Evolutionary conservation across 2,797 vertebrate genomes (phyloP).

Genomic region (Gouania willdenowi): DNA sequence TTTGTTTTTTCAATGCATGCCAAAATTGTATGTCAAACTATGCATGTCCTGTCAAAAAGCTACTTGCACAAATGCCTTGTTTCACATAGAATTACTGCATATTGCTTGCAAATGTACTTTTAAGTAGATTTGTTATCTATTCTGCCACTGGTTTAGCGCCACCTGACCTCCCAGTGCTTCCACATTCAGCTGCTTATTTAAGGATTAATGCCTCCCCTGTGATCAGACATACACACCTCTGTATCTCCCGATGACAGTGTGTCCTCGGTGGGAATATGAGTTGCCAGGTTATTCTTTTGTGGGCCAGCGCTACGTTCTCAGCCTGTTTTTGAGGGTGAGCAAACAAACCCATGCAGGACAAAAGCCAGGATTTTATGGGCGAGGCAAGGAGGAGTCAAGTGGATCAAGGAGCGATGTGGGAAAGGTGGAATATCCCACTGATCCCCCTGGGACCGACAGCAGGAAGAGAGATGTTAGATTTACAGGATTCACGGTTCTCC

Average conservation of each 20-base stretch:
- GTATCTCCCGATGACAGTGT: neutral
- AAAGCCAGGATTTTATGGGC: constrained; percentile 67
- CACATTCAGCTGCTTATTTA: constrained; percentile 4
- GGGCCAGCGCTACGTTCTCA: constrained; percentile 50
- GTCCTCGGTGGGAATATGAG: constrained; percentile 41
- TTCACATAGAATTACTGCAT: too few relatives aligned
- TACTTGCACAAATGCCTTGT: too few relatives aligned
- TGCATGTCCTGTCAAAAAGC: too few relatives aligned
- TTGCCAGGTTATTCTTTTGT: constrained; percentile 14
- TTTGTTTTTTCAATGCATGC: too few relatives aligned
- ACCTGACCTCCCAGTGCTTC: neutral
- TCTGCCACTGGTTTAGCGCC: neutral
- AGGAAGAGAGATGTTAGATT: constrained; percentile 62
- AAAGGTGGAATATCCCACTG: constrained; percentile 71
- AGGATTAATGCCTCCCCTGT: constrained; percentile 20
- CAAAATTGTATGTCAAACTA: too few relatives aligned
- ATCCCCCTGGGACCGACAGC: constrained; percentile 65
- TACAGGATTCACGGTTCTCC: constrained; percentile 56
- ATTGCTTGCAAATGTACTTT: too few relatives aligned
- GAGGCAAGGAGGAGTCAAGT: constrained; percentile 57
- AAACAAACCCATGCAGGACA: constrained; percentile 62
- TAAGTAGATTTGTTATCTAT: too few relatives aligned
- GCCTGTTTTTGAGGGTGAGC: constrained; percentile 34
- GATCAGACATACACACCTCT: constrained; percentile 24
- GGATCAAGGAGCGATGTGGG: constrained; percentile 71